Evolutionary conservation across 2,888 invertebrate genomes (phyloP), one percentile per base, ranked within the genome.

Genomic region (Stenoptilia bipunctidactyla): DNA sequence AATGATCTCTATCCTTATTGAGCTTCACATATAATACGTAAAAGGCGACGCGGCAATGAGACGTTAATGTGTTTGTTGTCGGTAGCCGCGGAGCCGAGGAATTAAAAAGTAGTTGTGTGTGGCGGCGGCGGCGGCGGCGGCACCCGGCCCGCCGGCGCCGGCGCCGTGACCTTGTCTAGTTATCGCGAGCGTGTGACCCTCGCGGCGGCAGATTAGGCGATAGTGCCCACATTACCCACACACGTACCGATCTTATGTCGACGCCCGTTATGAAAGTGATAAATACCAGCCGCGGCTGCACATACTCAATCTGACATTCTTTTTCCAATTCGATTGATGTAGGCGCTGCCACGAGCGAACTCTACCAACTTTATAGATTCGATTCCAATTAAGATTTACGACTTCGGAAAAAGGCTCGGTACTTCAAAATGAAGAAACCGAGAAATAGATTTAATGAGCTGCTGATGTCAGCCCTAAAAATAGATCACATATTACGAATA

Each of bases 81-180:
- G 30, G 30, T 30, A 30, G 30, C n/a, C 4, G 20, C 30, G 12
- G 30, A n/a, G 30, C 30, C 30, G 30, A 30, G 66, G 66, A 76
- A 77, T 77, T 76, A 76, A 77, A 77, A 77, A 74, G 75, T 74
- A 76, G 73, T 74, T 73, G 72, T 66, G 58, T 63, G 69, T 56
- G 66, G 58, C 65, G 62, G 66, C 67, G 65, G 65, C 57, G 66
- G 58, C 65, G 62, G 65, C 67, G 65, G 65, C 57, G 61, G 66
- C 63, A 49, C 68, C 66, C 75, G 79, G 73, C 79, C 51, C 37
- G 54, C 53, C 67, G 74, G 74, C 74, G 82, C 79, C 80, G 61
- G 66, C 75, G 76, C 64, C 74, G 66, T 71, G 82, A 79, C 82
- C 82, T 80, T 82, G 79, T 71, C 75, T 73, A 66, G 65, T 75